phyloP scores from a whole-genome alignment of 2,888 invertebrate species.

The Drosophila formosana region DNA sequence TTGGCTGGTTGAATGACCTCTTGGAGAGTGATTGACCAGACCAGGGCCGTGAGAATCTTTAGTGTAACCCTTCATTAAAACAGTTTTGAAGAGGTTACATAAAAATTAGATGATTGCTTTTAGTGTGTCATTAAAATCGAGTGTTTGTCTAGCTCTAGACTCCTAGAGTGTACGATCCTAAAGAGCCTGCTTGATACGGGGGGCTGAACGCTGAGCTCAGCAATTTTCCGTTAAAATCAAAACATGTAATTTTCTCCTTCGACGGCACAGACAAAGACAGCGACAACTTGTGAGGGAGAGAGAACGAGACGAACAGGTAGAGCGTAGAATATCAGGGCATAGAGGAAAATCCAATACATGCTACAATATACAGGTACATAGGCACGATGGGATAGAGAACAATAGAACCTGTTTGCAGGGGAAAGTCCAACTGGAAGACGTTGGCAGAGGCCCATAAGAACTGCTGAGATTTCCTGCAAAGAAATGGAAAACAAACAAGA shows the following conservation, averaged over 20 bases:
- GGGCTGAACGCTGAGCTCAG: constrained; percentile 44
- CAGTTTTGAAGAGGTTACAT: constrained; percentile 64
- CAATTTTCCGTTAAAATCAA: constrained; percentile 78
- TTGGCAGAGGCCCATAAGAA: constrained; percentile 56
- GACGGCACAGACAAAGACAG: constrained; percentile 15
- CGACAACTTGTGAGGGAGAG: constrained; percentile 8
- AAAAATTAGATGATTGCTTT: constrained; percentile 71
- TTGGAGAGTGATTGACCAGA: constrained; percentile 47
- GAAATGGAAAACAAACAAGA: constrained; percentile 71
- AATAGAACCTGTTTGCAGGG: constrained; percentile 77
- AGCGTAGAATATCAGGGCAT: constrained; percentile 55
- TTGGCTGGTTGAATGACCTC: constrained; percentile 71
- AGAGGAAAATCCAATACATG: constrained; percentile 70
- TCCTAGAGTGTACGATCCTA: constrained; percentile 2
- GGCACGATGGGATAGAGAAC: constrained; percentile 39
- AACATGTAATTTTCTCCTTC: constrained; percentile 73
- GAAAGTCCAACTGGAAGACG: constrained; percentile 73
- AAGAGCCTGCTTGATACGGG: constrained; percentile 20
- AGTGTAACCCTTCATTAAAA: constrained; percentile 64
- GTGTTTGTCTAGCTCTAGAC: constrained; percentile 59
- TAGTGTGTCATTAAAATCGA: constrained; percentile 72
- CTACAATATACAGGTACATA: constrained; percentile 49
- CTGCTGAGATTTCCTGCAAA: constrained; percentile 72
- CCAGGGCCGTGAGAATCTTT: constrained; percentile 61
- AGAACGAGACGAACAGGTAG: constrained; percentile 30